Conservation (phyloP, 2,888 invertebrate species). For the Eupithecia dodoneata region DNA sequence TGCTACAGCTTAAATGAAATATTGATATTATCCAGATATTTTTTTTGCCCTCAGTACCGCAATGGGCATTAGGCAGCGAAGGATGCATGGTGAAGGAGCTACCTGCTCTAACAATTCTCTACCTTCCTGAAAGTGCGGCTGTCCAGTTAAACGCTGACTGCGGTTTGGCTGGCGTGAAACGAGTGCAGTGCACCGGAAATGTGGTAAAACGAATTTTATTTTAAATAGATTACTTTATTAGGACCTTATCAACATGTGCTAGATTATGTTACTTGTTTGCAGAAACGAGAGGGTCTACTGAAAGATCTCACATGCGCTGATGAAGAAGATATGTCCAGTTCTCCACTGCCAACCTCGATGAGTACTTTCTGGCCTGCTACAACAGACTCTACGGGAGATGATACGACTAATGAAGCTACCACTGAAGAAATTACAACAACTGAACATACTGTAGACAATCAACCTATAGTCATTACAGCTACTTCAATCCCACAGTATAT, state of each 20-base stretch:
- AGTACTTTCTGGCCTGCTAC: conserved; percentile 55
- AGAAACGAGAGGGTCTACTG: conserved; percentile 86
- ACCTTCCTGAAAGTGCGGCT: conserved; percentile 90
- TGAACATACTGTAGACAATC: conserved; percentile 62
- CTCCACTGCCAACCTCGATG: conserved; percentile 51
- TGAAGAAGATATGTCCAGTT: conserved; percentile 71
- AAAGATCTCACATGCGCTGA: conserved; percentile 85
- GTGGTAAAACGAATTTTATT: conserved; percentile 76
- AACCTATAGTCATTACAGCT: conserved; percentile 51
- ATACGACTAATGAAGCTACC: conserved; percentile 58
- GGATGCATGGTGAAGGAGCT: conserved; percentile 89
- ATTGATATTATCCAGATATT: neutral
- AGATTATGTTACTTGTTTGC: conserved; percentile 46
- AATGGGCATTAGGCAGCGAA: conserved; percentile 88
- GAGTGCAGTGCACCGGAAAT: conserved; percentile 89
- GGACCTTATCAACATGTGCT: neutral
- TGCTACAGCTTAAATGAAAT: neutral
- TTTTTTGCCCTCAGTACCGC: conserved; percentile 83
- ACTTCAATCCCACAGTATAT: conserved; percentile 47
- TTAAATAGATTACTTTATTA: neutral
- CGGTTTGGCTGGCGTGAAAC: conserved; percentile 88
- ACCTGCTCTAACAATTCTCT: conserved; percentile 89
- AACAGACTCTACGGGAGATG: conserved; percentile 61
- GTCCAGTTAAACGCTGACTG: conserved; percentile 90
- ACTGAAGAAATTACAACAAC: conserved; percentile 63